A percentile compares a stretch with the other conserved stretches of the same genome.
Conservation (phyloP, 2,888 invertebrate species). For the Lepidocyrtinus sp. region DNA sequence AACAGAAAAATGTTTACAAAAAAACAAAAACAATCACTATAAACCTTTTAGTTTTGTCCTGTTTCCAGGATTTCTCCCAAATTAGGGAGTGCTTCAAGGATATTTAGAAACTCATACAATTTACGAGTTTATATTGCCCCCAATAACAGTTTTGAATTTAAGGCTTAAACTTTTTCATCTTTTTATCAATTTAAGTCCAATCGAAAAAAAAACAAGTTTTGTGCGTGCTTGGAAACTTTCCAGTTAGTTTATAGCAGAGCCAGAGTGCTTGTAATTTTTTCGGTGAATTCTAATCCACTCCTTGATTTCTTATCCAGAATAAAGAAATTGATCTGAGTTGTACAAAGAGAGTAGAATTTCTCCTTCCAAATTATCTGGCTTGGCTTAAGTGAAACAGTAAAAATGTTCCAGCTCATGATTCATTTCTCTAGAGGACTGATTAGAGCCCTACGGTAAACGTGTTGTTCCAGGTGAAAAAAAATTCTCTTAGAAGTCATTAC, state of each 20-base stretch:
- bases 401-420: neutral
- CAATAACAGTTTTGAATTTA: neutral
- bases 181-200: neutral
- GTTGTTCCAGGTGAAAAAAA: neutral
- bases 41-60: slow-evolving; percentile 41
- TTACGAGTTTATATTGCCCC: neutral
- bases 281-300: neutral
- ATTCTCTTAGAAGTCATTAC: neutral
- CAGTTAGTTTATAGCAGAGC: neutral
- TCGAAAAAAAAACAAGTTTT: neutral
- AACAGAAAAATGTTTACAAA: slow-evolving; percentile 21
- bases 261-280: neutral
- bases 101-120: neutral
- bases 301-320: neutral
- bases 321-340: slow-evolving; percentile 8
- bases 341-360: neutral
- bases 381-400: slow-evolving; percentile 12
- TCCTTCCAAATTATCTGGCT: neutral
- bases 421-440: neutral
- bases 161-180: neutral
- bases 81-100: neutral
- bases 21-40: slow-evolving; percentile 35
- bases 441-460: neutral
- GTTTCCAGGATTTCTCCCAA: neutral
- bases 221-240: no score